Evolutionary conservation across 2,888 invertebrate species (phyloP), one percentile per base, ranked within the genome.

Genomic region (Drosophila melanocephala): DNA sequence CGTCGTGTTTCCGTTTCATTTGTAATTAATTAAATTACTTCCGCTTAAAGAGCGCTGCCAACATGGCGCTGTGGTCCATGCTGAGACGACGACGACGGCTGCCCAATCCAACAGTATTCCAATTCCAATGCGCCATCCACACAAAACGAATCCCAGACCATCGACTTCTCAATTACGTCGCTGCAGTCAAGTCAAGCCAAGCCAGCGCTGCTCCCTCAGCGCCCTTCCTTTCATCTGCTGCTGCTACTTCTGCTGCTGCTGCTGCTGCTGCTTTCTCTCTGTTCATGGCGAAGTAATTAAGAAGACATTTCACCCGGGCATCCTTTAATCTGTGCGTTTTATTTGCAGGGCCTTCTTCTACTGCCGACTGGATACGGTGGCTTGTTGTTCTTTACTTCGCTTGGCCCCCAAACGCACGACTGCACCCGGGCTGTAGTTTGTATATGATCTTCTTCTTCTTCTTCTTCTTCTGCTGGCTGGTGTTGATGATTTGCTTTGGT

Each of bases 1-100:
- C 64, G 62, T 58, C 72, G 80, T 82, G 81, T 87, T 91, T 91
- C 87, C 90, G 86, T 85, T 91, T 87, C 88, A 91, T 90, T 90
- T 90, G 87, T 87, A 88, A 90, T 91, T 91, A 91, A 91, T 91
- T 91, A 87, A 87, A 91, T 91, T 91, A 91, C 86, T 91, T 89
- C 89, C 91, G 91, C 91, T 90, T 87, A 88, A 86, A 84, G 83
- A 78, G 66, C 84, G 84, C 83, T 58, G 60, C 61, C 76, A 73
- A 72, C 81, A 72, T 66, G 63, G 58, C 68, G 57, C 67, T 72
- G 65, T 16, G 67, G 67, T 70, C 62, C 67, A 66, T 61, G 68
- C 69, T 71, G 79, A 83, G 83, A 85, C 78, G 65, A 55, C 52
- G 72, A 33, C 58, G 73, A 56, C 35, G 65, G 51, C 55, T 30